Conservation (phyloP, 2,113 vertebrate genomes). For the Equus przewalskii region DNA sequence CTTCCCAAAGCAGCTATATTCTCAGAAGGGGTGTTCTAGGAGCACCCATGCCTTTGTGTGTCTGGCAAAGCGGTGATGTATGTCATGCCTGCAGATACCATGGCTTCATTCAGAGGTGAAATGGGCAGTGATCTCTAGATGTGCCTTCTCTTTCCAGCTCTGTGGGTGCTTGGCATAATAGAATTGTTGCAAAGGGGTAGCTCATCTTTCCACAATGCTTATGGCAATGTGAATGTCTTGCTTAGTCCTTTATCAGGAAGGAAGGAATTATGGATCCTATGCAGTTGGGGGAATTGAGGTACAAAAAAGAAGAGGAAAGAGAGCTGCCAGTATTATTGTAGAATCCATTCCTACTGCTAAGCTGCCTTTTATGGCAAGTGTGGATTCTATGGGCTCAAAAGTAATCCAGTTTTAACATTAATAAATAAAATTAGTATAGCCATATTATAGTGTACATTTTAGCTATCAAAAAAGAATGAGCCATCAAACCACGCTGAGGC, state of each 20-base stretch:
- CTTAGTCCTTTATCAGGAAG: not conserved
- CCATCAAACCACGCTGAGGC: too few species aligned
- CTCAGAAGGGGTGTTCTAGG: not conserved
- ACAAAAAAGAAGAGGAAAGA: not conserved
- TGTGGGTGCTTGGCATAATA: not conserved
- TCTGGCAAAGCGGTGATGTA: not conserved
- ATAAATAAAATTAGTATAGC: not conserved
- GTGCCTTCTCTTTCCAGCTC: not conserved
- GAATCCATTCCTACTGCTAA: not conserved
- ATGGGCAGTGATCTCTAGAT: accelerated
- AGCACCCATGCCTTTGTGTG: not conserved
- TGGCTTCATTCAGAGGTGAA: not conserved
- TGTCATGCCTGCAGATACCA: not conserved
- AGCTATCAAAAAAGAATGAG: not conserved
- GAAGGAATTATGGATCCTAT: not conserved
- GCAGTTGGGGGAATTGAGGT: not conserved
- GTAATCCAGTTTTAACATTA: not conserved
- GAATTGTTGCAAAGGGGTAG: not conserved
- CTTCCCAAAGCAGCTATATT: not conserved
- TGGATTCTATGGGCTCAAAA: not conserved
- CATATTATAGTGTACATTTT: not conserved
- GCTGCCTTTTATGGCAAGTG: not conserved
- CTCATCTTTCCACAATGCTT: not conserved
- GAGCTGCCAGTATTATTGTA: not conserved
- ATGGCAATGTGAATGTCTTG: not conserved